phyloP scores from a whole-genome alignment of 2,113 vertebrate species.

The Dromaius novaehollandiae region DNA sequence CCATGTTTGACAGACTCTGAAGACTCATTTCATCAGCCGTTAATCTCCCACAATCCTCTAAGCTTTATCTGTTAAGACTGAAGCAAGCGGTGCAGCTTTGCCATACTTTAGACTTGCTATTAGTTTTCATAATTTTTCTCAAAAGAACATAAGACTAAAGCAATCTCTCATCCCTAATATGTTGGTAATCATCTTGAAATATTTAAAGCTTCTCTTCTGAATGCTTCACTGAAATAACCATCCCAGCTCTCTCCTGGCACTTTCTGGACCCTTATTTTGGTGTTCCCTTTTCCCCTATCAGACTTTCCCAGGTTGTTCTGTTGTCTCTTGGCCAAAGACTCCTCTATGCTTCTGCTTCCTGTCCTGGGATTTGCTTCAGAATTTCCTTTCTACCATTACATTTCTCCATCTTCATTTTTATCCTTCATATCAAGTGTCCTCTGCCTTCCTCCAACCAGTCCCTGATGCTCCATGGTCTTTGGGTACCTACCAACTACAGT shows the following conservation, averaged over 20 bases:
- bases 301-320: neutral
- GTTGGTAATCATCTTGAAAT: conserved; percentile 62
- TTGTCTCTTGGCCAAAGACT: neutral
- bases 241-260: neutral
- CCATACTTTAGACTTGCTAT: conserved; percentile 62
- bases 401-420: neutral
- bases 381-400: neutral
- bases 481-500: no score
- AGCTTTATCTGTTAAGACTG: conserved; percentile 66
- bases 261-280: neutral
- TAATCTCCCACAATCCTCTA: conserved; percentile 66
- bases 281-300: neutral
- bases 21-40: conserved; percentile 54
- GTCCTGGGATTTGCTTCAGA: neutral
- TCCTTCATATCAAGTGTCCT: neutral
- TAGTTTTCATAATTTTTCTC: conserved; percentile 72
- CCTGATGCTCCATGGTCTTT: neutral
- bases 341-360: neutral
- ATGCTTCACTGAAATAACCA: conserved; percentile 18
- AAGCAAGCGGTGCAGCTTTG: conserved; percentile 49
- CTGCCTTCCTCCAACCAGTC: neutral
- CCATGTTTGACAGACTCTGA: conserved; percentile 14
- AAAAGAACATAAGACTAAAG: conserved; percentile 66
- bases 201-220: conserved; percentile 54
- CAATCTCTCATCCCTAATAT: conserved; percentile 62